Conservation (phyloP, 2,888 invertebrate genomes). For the Pammene fasciana region DNA sequence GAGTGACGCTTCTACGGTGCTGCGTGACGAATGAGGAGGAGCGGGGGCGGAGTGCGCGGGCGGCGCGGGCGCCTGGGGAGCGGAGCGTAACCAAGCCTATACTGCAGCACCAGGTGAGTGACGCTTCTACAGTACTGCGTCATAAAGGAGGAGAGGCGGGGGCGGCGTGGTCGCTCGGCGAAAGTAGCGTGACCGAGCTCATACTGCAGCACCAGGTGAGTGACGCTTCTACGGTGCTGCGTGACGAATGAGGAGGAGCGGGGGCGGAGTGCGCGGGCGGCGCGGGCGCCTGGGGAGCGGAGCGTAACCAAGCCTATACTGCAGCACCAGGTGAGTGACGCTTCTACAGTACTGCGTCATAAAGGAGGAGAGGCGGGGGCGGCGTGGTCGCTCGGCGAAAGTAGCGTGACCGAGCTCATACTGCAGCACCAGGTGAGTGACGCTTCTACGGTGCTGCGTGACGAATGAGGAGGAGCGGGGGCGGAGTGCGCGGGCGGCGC, state of each 20-base stretch:
- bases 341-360: slow-evolving; percentile 73
- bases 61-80: slow-evolving; percentile 96
- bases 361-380: slow-evolving; percentile 81
- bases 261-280: slow-evolving; percentile 85
- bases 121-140: slow-evolving; percentile 73
- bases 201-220: slow-evolving; percentile 92
- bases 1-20: slow-evolving; percentile 73
- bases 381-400: slow-evolving; percentile 96
- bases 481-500: slow-evolving; percentile 87
- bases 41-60: slow-evolving; percentile 79
- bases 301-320: slow-evolving; percentile 96
- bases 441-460: slow-evolving; percentile 73
- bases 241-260: background rate
- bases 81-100: slow-evolving; percentile 97
- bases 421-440: slow-evolving; percentile 89
- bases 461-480: background rate
- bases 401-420: slow-evolving; percentile 97
- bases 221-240: slow-evolving; percentile 73
- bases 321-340: slow-evolving; percentile 87
- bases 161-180: slow-evolving; percentile 96
- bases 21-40: background rate
- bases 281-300: slow-evolving; percentile 96
- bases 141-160: slow-evolving; percentile 66
- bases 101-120: slow-evolving; percentile 89
- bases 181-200: slow-evolving; percentile 96